Evolutionary conservation across 2,797 vertebrate species (phyloP).

Genomic region (Helicolenus hilgendorfi): DNA sequence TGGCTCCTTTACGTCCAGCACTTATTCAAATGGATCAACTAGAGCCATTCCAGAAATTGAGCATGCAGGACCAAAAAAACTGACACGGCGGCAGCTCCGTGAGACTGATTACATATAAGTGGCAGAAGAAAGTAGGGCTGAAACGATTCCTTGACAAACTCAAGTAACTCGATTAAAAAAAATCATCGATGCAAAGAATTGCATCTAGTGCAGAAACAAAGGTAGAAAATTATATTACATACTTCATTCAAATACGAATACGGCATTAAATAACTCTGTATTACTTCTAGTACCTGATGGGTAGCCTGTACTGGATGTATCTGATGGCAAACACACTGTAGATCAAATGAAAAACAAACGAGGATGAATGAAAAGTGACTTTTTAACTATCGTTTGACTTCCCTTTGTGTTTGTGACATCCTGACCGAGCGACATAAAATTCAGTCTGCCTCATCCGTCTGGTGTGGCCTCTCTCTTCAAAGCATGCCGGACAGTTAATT

Average conservation of each 20-base stretch:
- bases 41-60: conserved; percentile 48
- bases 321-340: background rate
- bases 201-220: too few species aligned
- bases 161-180: background rate
- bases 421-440: conserved; percentile 18
- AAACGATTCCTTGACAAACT: background rate
- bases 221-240: too few species aligned
- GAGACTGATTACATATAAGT: conserved; percentile 35
- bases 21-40: conserved; percentile 72
- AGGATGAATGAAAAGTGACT: background rate
- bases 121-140: background rate
- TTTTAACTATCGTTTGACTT: background rate
- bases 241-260: background rate
- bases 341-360: background rate
- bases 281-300: background rate
- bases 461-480: conserved; percentile 57
- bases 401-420: background rate
- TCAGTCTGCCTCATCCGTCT: background rate
- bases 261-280: background rate
- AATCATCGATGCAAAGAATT: too few species aligned
- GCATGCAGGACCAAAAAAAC: background rate
- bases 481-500: conserved; percentile 53
- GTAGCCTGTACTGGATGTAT: background rate
- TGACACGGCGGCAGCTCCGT: background rate
- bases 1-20: conserved; percentile 73